These are phyloP conservation scores for Troides aeacus DNA, from an alignment of 2,888 invertebrate species.

Conservation along the genomic window DNA sequence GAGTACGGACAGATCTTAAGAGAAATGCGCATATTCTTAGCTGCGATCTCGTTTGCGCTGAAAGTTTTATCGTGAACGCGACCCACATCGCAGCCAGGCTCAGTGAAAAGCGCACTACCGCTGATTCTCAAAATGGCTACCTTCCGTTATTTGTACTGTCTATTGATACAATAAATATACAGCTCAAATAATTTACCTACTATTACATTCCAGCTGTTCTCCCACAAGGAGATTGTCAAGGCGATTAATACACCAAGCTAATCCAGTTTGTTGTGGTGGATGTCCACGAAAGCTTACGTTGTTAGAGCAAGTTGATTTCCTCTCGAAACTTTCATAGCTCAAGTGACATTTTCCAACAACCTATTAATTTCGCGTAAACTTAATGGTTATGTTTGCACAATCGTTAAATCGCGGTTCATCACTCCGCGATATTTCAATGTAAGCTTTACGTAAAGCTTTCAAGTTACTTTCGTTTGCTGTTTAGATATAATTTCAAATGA, in stretches of 20 bases:
- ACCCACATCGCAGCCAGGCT: slow-evolving; percentile 6
- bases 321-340: too few species aligned
- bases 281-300: too few species aligned
- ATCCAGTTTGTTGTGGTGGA: too few species aligned
- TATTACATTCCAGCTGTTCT: too few species aligned
- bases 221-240: too few species aligned
- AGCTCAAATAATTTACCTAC: too few species aligned
- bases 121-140: too few species aligned
- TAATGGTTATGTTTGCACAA: slow-evolving; percentile 18
- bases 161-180: too few species aligned
- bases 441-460: slow-evolving; percentile 22
- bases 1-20: slow-evolving; percentile 3
- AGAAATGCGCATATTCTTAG: slow-evolving; percentile 1
- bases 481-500: slow-evolving; percentile 21
- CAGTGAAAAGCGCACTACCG: slow-evolving; percentile 6
- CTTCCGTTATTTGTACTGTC: too few species aligned
- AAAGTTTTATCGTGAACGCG: slow-evolving; percentile 10
- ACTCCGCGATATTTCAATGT: slow-evolving; percentile 9
- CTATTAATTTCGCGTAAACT: not conserved
- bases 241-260: too few species aligned
- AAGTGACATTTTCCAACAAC: too few species aligned
- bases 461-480: slow-evolving; percentile 15
- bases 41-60: slow-evolving; percentile 13
- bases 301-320: too few species aligned
- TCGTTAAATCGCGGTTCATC: slow-evolving; percentile 16